Evolutionary conservation across 1,140 invertebrate genomes (phyloP).

Genomic region (Telenomus remus): DNA sequence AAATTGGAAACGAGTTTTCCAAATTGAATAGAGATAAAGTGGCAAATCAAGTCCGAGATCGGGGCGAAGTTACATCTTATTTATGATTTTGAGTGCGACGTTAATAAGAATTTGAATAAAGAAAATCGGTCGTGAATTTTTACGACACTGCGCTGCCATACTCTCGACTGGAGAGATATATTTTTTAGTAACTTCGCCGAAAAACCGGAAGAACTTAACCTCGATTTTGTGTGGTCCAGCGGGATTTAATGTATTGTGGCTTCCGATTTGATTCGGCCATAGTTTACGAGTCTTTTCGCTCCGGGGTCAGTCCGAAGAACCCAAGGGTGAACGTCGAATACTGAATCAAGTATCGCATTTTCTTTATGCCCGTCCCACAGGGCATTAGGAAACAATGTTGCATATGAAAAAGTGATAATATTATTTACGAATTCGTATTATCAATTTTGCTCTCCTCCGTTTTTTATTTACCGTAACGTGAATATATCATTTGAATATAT

Average conservation of each 20-base stretch:
- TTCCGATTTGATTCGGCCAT: constrained; percentile 59
- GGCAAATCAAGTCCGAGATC: not conserved
- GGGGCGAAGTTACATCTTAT: constrained; percentile 12
- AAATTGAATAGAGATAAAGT: not conserved
- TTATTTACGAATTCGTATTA: constrained; percentile 48
- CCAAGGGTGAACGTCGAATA: constrained; percentile 52
- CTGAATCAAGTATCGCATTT: constrained; percentile 28
- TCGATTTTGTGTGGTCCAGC: constrained; percentile 57
- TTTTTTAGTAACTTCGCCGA: constrained; percentile 35
- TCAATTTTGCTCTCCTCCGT: constrained; percentile 16
- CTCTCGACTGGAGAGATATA: constrained; percentile 40
- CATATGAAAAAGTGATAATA: constrained; percentile 47
- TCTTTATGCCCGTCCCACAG: constrained; percentile 27
- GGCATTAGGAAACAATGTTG: constrained; percentile 51
- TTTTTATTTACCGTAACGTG: not conserved
- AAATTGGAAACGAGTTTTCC: no score
- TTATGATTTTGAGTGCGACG: not conserved
- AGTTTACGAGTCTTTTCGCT: constrained; percentile 50
- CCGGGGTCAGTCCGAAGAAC: constrained; percentile 43
- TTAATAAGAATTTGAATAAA: constrained; percentile 28
- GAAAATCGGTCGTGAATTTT: constrained; percentile 38
- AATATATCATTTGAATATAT: no score
- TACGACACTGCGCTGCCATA: constrained; percentile 23
- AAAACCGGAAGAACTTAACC: constrained; percentile 58
- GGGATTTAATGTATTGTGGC: constrained; percentile 53